Conservation (phyloP, 2,113 vertebrate species). For the Aleadryas rufinucha region DNA sequence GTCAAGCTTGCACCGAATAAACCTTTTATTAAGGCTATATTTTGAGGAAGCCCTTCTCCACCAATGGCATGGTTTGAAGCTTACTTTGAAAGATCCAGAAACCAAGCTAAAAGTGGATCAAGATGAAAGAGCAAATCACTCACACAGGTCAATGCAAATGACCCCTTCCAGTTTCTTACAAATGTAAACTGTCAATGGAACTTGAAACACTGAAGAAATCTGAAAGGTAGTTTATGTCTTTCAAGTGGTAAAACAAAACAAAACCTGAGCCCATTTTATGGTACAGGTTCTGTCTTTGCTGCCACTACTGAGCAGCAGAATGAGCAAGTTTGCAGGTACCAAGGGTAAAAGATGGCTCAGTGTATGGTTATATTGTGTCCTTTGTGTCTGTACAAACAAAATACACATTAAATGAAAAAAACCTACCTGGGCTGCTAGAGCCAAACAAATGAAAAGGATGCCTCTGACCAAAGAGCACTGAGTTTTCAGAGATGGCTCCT, state of each 20-base stretch:
- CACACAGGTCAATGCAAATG: not conserved
- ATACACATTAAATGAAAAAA: not conserved
- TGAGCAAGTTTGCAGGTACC: not conserved
- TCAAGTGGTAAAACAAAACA: not conserved
- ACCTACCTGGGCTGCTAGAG: not conserved
- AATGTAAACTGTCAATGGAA: not conserved
- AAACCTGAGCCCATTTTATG: not conserved
- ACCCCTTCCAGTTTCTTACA: not conserved
- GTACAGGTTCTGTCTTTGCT: not conserved
- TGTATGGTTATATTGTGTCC: not conserved
- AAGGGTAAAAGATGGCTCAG: not conserved
- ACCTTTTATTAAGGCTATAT: not conserved
- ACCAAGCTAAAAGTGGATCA: not conserved
- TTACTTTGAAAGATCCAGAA: not conserved
- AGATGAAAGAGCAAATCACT: not conserved
- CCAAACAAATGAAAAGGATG: not conserved
- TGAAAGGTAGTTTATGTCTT: not conserved
- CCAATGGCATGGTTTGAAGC: not conserved
- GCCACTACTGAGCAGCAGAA: not conserved
- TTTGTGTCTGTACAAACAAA: not conserved
- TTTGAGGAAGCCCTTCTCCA: not conserved
- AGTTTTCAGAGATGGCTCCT: not conserved
- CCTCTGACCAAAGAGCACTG: not conserved
- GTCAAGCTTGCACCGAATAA: not conserved
- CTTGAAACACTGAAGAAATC: not conserved